Evolutionary conservation across 2,113 vertebrate genomes (phyloP).

Genomic region (Urocynchramus pylzowi): DNA sequence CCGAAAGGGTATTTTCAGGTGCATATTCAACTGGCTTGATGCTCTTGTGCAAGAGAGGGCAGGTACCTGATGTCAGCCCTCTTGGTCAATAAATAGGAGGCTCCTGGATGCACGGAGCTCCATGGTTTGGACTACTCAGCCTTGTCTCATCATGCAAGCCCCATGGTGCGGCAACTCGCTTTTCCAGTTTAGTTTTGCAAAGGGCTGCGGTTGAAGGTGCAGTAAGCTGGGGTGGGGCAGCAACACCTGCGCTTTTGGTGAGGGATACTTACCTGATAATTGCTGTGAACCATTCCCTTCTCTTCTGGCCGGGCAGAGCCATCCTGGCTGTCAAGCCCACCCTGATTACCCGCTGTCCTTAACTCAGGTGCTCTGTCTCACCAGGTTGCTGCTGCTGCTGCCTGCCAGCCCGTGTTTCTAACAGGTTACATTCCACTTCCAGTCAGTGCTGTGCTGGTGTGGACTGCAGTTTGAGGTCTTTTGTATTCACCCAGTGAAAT

Average conservation of each 20-base stretch:
- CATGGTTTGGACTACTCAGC: background rate
- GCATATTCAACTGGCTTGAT: background rate
- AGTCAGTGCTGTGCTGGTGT: rapidly evolving
- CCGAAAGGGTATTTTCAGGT: conserved; percentile 39
- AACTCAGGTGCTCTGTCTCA: background rate
- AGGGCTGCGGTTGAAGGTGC: background rate
- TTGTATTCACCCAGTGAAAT: background rate
- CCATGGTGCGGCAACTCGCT: conserved; percentile 29
- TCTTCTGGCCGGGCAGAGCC: background rate
- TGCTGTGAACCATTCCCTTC: background rate
- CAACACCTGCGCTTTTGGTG: conserved; percentile 31
- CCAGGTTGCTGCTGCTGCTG: background rate
- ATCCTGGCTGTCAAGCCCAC: background rate
- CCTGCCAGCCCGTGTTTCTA: background rate
- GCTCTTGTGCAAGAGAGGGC: conserved; percentile 54
- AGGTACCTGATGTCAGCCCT: conserved; percentile 46
- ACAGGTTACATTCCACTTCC: background rate
- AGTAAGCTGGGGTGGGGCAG: conserved; percentile 43
- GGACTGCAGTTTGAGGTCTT: background rate
- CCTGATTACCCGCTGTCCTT: background rate
- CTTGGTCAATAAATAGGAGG: conserved; percentile 51
- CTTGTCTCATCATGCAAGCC: conserved; percentile 40
- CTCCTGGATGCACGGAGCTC: background rate
- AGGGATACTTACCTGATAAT: conserved; percentile 11
- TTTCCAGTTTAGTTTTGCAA: conserved; percentile 51